These are phyloP conservation scores for Drosophila pandora DNA, from an alignment of 1,140 invertebrate species.

Conservation along the genomic window DNA sequence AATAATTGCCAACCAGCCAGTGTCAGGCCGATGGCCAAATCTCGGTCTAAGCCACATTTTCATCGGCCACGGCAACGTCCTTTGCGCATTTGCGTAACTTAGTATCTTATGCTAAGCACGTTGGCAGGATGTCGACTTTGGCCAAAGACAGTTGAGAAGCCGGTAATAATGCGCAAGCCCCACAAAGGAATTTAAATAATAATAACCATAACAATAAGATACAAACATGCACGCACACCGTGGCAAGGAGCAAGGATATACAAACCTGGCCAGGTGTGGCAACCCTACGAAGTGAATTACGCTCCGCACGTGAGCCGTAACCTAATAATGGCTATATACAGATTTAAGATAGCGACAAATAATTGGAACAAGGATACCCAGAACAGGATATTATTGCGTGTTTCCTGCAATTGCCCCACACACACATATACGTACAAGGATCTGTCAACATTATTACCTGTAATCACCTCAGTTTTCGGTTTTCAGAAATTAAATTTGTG, in stretches of 20 bases:
- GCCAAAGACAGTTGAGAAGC: constrained; percentile 34
- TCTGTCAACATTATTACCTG: too few relatives aligned
- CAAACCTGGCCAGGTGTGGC: constrained; percentile 23
- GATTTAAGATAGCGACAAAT: constrained; percentile 38
- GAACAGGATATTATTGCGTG: constrained; percentile 37
- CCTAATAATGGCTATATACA: constrained; percentile 28
- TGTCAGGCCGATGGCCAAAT: constrained; percentile 38
- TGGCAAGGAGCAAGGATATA: not conserved
- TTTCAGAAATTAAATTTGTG: not conserved
- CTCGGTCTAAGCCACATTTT: constrained; percentile 19
- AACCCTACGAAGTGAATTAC: constrained; percentile 35
- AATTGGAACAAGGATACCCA: constrained; percentile 24
- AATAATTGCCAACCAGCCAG: constrained; percentile 30
- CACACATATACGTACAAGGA: not conserved
- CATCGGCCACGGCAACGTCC: constrained; percentile 6
- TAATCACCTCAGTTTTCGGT: too few relatives aligned
- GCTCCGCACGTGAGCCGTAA: constrained; percentile 36
- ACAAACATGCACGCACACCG: constrained; percentile 34
- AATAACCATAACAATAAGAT: constrained; percentile 57
- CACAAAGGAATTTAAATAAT: constrained; percentile 64
- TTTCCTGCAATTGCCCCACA: constrained; percentile 24
- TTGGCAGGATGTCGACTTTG: constrained; percentile 51
- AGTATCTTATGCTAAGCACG: constrained; percentile 71
- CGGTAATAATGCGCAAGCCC: constrained; percentile 44
- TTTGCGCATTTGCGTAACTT: constrained; percentile 56